Percentiles rank a stretch among this genome's conserved stretches.
Evolutionary conservation across 2,888 invertebrate species (phyloP).

Genomic region (Rosalia funebris): DNA sequence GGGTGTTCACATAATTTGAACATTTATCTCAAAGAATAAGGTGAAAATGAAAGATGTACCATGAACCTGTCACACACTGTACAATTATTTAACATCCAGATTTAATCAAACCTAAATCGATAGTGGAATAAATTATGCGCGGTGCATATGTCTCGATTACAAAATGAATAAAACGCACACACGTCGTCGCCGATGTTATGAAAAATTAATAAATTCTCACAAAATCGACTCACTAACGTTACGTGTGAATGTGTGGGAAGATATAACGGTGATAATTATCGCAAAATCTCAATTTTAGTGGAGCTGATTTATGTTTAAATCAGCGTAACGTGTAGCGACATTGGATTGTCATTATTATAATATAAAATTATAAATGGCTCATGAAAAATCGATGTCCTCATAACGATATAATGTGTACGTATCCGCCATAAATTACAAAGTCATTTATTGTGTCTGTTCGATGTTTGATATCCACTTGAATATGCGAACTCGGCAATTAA

Average conservation of each 20-base stretch:
- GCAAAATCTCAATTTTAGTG: conserved; percentile 12
- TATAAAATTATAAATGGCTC: conserved; percentile 3
- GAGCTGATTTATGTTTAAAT: conserved; percentile 1
- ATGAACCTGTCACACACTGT: no score
- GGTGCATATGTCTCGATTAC: conserved; percentile 16
- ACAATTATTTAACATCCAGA: no score
- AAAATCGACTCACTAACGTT: conserved; percentile 11
- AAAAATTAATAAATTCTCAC: conserved; percentile 16
- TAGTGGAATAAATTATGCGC: not conserved
- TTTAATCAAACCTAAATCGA: no score
- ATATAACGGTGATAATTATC: conserved; percentile 21
- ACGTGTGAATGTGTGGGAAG: conserved; percentile 11
- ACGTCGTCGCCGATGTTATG: conserved; percentile 9
- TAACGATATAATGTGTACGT: no score
- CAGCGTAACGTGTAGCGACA: not conserved
- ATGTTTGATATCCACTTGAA: not conserved
- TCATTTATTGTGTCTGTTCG: not conserved
- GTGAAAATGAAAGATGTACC: no score
- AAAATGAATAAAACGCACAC: conserved; percentile 5
- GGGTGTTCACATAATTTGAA: no score
- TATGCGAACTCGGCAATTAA: not conserved
- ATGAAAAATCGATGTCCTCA: not conserved
- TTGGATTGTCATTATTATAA: not conserved
- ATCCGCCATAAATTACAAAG: not conserved
- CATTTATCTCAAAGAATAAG: no score